Evolutionary conservation across 2,113 vertebrate species (phyloP).

Genomic region (Nothobranchius kuhntae): DNA sequence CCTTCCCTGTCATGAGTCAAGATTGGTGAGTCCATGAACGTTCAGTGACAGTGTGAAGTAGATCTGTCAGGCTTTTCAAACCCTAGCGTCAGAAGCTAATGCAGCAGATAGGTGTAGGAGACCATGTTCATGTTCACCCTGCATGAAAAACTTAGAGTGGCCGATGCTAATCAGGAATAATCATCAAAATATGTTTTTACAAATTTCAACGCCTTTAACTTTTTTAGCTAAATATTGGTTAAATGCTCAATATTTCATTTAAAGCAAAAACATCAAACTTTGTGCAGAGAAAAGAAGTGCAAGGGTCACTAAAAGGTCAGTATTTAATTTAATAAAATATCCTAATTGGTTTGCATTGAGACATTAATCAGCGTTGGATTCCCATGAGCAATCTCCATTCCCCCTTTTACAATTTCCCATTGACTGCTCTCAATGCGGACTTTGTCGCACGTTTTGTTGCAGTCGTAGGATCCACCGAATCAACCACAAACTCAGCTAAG

Average conservation of each 20-base stretch:
- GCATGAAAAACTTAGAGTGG: too few species aligned
- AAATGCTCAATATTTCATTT: conserved; percentile 6
- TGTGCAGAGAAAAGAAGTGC: conserved; percentile 35
- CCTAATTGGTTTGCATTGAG: conserved; percentile 65
- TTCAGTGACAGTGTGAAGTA: too few species aligned
- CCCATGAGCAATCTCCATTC: conserved; percentile 53
- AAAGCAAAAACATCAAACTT: not conserved
- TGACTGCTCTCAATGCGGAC: conserved; percentile 67
- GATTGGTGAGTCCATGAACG: too few species aligned
- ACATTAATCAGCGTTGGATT: conserved; percentile 50
- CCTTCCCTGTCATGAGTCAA: too few species aligned
- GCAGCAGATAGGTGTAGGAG: too few species aligned
- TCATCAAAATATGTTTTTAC: too few species aligned
- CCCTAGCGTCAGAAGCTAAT: too few species aligned
- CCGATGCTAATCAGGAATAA: too few species aligned
- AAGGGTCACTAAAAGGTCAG: conserved; percentile 65
- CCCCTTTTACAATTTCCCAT: conserved; percentile 51
- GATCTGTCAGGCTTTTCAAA: too few species aligned
- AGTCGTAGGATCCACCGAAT: conserved; percentile 53
- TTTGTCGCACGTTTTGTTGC: conserved; percentile 64
- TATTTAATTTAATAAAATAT: conserved; percentile 67
- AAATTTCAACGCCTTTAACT: too few species aligned
- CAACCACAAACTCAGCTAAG: conserved; percentile 55
- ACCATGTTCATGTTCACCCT: too few species aligned
- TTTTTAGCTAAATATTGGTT: too few species aligned